Evolutionary conservation across 2,113 vertebrate species (phyloP).

Genomic region (Leptosomus discolor): DNA sequence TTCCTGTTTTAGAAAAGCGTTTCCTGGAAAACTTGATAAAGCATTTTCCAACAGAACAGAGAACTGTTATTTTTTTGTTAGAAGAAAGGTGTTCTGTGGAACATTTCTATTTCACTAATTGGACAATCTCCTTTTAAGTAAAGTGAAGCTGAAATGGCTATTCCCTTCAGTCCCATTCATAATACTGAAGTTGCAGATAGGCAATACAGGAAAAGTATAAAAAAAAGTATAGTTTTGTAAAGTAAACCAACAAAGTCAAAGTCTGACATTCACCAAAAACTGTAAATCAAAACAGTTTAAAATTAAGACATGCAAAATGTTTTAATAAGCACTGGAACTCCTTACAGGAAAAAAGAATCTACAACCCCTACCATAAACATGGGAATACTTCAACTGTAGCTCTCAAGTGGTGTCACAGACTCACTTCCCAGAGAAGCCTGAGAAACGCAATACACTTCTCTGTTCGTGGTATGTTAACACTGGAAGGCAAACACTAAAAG

Average conservation of each 20-base stretch:
- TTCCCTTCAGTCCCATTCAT: neutral
- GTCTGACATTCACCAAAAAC: neutral
- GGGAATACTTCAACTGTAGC: neutral
- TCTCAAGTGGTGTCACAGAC: neutral
- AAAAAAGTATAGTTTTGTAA: neutral
- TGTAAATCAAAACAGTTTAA: neutral
- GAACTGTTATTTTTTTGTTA: neutral
- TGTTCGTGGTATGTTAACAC: neutral
- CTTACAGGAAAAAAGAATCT: neutral
- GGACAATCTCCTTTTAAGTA: neutral
- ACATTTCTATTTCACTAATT: neutral
- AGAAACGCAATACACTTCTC: accelerated
- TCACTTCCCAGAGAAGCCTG: neutral
- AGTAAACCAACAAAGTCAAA: neutral
- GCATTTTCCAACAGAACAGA: neutral
- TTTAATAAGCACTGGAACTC: neutral
- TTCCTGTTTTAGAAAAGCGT: neutral
- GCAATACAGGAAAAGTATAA: neutral
- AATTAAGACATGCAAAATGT: neutral
- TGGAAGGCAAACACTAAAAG: neutral
- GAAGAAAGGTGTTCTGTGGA: neutral
- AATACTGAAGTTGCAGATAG: neutral
- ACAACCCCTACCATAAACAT: neutral
- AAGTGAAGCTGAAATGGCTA: neutral
- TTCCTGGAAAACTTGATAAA: neutral